A percentile compares a stretch with the other conserved stretches of the same genome.
Evolutionary conservation across 2,797 vertebrate genomes (phyloP).

Genomic region (Chelidonichthys spinosus): DNA sequence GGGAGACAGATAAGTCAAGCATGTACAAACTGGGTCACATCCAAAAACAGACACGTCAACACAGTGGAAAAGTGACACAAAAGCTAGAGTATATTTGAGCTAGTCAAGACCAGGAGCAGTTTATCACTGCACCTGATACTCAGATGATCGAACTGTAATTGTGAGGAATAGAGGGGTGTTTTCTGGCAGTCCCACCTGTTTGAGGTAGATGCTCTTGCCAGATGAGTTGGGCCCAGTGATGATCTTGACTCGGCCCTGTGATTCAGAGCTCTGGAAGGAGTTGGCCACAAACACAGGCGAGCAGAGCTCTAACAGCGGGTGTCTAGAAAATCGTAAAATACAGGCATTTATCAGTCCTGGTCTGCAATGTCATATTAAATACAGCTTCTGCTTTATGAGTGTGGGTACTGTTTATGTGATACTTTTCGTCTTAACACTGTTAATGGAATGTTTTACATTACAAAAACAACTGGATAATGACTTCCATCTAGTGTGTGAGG

Average conservation of each 20-base stretch:
- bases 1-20: not conserved
- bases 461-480: not conserved
- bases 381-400: not conserved
- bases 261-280: constrained; percentile 85
- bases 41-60: constrained; percentile 5
- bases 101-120: not conserved
- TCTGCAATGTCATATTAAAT: not conserved
- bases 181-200: constrained; percentile 84
- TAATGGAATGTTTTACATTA: not conserved
- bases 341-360: constrained; percentile 10
- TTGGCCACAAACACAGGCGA: constrained; percentile 94
- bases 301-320: constrained; percentile 95
- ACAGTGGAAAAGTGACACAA: not conserved
- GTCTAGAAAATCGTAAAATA: constrained; percentile 76
- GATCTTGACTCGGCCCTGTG: constrained; percentile 89
- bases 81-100: not conserved
- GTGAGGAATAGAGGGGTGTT: not conserved
- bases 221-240: constrained; percentile 98
- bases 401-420: constrained; percentile 1
- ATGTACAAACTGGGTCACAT: not conserved
- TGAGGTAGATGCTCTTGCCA: constrained; percentile 97
- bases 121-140: not conserved
- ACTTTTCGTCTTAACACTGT: not conserved
- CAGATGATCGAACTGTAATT: not conserved
- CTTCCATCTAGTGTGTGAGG: not conserved